Evolutionary conservation across 2,797 vertebrate genomes (phyloP), one percentile per base, ranked within the genome.

Genomic region (Adrianichthys oophorus): DNA sequence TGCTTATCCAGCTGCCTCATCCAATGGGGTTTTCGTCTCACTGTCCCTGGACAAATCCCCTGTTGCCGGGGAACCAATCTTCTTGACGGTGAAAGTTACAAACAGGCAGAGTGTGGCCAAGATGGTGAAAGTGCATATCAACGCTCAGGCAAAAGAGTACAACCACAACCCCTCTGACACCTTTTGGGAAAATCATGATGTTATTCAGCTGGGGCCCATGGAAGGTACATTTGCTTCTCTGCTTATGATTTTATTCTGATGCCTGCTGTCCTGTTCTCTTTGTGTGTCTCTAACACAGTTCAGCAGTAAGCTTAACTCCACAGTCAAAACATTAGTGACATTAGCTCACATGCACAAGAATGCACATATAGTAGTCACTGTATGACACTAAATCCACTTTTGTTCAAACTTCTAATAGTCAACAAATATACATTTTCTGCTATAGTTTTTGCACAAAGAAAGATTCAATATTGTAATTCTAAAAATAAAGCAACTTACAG

Each of bases 91-190:
- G 52, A 81, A 87, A 52, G 72, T 94, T 56, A 69, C 62, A 61
- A 98, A 97, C 82, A 71, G 78, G 68, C 86, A 87, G 4, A 52
- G 15, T 2, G 68, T 78, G 45, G 53, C 59, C 40, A 89, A 94
- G 80, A 85, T 64, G 42, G 68, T 98, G 61, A 93, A 80, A 62
- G 66, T 96, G 56, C 89, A 92, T 21, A 18, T 94, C 49, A 94
- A 94, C 5, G 93, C 93, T 44, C 94, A 96, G 85, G 85, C 85
- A 18, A 90, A 96, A 71, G 76, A 91, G 56, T 95, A 95, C 59
- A 82, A 93, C 57, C 40, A 85, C 67, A 90, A 72, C 29, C 93
- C 93, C 3, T 78, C 79, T 0, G 75, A 85, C 5, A 87, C 91
- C 14, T 92, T 95, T 85, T 95, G 94, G 94, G 91, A 94, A 70